Base-by-base conservation (phyloP, 2,113 vertebrate species). In the Clarias gariepinus region DNA sequence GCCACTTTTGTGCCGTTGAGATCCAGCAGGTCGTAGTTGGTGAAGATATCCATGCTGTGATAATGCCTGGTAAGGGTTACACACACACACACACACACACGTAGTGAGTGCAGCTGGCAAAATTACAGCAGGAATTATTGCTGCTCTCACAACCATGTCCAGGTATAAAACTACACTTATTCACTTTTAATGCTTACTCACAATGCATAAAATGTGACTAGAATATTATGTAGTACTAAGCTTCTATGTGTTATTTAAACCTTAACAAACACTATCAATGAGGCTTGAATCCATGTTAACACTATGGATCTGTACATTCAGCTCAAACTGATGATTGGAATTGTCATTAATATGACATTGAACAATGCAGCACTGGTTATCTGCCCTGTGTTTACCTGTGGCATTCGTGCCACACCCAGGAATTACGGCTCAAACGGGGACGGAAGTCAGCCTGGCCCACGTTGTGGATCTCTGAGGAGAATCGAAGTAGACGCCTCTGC, bases 1-100 rank as follows among this genome's bases (percentile, higher is more conserved):
- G 98, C 98, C 93, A 99, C 97, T 92, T 96, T 99, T 89, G 95
- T 98, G 53, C 98, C 98, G 0, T 99, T 99, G 82, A 95, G 91
- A 3, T 95, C 97, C 88, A 99, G 93, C 89, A 99, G 95, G 57
- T 99, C 98, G 0, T 99, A 99, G 93, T 98, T 95, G 19, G 98
- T 99, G 94, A 99, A 99, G 88, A 99, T 94, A 21, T 99, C 97
- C 98, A 99, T 99, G 88, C 98, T 99, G 94, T 99, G 98, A 91
- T 99, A 99, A 90, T 99, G 98, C 92, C 98, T 99, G 93, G 0
- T 60, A 52, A 4, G 77, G 1, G 74, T 28, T 13, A 79, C 57
- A 87, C 9, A 86, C 25, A 74, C 23, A n/a, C n/a, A n/a, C n/a
- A n/a, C n/a, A n/a, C n/a, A n/a, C 9, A 86, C 25, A 74, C 23